Evolutionary conservation across 2,797 vertebrate species (phyloP), one percentile per base, ranked within the genome.

Genomic region (Platalea minor): DNA sequence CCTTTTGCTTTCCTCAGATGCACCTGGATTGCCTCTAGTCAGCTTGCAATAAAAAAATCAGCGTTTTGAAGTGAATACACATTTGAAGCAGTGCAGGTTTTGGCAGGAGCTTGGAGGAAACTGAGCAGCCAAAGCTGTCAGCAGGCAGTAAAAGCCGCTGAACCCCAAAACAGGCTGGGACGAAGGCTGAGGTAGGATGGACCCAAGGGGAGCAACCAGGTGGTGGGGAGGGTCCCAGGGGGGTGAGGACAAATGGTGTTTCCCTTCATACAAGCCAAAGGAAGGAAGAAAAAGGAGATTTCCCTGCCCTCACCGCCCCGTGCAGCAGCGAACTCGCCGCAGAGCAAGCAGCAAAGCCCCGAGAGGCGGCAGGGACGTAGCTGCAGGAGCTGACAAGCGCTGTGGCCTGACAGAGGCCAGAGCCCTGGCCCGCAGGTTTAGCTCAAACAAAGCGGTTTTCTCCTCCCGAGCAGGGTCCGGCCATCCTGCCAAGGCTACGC

Each of bases 261-360:
- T 88, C 59, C 43, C 46, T 11, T 91, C 46, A 13, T 7, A n/a
- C 5, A 23, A 20, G 41, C 13, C 56, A 39, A 53, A 63, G 39
- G 48, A 76, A 67, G 29, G 31, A 54, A 45, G 50, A 13, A 24
- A 74, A 80, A 79, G 17, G 51, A 50, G 39, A 29, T 56, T 65
- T 61, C 39, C 18, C 17, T 25, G 37, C 46, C 43, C 35, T 85
- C 0, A 0, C 48, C n/a, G 11, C 29, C 57, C 46, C 60, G 69
- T 53, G 81, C 57, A 31, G 48, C 57, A 31, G 50, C 0, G 0
- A 67, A 17, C 12, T 21, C 1, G 17, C 18, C 12, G 0, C 17
- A 6, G 46, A 20, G 57, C 33, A n/a, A 17, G 54, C 25, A 15
- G 41, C 72, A 21, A 48, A 72, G 45, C 37, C 43, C 26, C 0